Evolutionary conservation across 2,113 vertebrate genomes (phyloP), one percentile per base, ranked within the genome.

Genomic region (Callocephalon fimbriatum): DNA sequence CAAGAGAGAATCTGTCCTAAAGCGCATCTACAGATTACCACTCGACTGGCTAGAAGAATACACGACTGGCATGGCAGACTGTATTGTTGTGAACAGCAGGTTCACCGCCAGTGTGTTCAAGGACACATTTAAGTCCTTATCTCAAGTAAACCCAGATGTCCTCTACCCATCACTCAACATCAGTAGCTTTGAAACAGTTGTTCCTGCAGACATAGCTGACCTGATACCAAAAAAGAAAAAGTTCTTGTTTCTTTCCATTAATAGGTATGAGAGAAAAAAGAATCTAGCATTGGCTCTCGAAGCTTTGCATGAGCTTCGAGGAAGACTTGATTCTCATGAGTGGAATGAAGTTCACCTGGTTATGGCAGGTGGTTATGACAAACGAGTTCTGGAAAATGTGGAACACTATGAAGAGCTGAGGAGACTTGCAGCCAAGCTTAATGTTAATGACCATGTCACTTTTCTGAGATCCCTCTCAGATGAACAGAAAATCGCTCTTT

Each of bases 181-280:
- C 8, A 65, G 53, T 22, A 98, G 97, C 95, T 99, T 99, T 87
- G 98, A 99, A 95, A 94, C 96, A 5, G n/a, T 94, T 65, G 50
- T 97, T 84, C 98, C 98, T 58, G 94, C 95, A 25, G 97, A 98
- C 32, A 90, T 99, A 45, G 86, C 85, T 22, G 98, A 98, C 15
- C 96, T 99, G 42, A 89, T 99, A 42, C 99, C 99, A 0, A 93
- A 98, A 87, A 98, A 96, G 22, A 98, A 98, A n/a, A 96, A 98
- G 70, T 98, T 98, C 94, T 48, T 99, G 51, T 99, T 99, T 95
- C 99, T 99, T 67, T 99, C 99, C 48, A 99, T 99, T 92, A 99
- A 99, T 97, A 98, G 99, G 74, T 99, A 99, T 4, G 99, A 99
- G 97, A 98, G 99, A 50, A 99, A 99, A 98, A 99, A 99, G 97